A percentile compares a stretch with the other conserved stretches of the same genome.
Evolutionary conservation across 35 echinoderm and acorn worm species (phyloP).

Genomic region (Anneissia japonica): DNA sequence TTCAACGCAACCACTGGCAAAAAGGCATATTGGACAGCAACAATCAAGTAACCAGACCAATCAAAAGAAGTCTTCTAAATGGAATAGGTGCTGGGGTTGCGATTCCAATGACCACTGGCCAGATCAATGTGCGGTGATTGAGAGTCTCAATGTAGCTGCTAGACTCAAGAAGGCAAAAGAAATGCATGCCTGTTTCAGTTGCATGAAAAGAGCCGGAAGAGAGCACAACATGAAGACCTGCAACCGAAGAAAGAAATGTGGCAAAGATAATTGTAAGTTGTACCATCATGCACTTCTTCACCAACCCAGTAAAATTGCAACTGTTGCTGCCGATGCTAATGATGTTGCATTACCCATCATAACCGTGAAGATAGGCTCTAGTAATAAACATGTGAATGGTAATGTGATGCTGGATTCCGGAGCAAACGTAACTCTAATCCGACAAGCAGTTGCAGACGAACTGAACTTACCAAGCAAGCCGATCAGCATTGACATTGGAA

Average conservation of each 20-base stretch:
- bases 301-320: background rate
- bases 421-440: constrained; percentile 45
- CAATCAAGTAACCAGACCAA: no score
- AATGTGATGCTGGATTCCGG: constrained; percentile 41
- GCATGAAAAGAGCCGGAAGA: constrained; percentile 45
- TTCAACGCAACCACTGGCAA: background rate
- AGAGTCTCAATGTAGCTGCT: background rate
- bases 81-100: constrained; percentile 26
- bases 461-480: constrained; percentile 25
- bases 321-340: background rate
- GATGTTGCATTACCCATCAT: no score
- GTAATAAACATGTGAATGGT: no score
- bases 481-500: constrained; percentile 41
- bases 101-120: constrained; percentile 25
- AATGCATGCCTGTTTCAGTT: constrained; percentile 53
- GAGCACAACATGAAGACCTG: constrained; percentile 42
- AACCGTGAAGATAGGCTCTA: no score
- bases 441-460: constrained; percentile 31
- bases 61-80: background rate
- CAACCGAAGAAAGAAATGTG: constrained; percentile 12
- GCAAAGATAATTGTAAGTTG: background rate
- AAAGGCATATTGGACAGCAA: background rate
- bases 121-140: constrained; percentile 38
- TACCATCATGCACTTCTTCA: constrained; percentile 41
- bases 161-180: constrained; percentile 38